Conservation (phyloP, 2,797 vertebrate species). For the Hozukius guyotensis region DNA sequence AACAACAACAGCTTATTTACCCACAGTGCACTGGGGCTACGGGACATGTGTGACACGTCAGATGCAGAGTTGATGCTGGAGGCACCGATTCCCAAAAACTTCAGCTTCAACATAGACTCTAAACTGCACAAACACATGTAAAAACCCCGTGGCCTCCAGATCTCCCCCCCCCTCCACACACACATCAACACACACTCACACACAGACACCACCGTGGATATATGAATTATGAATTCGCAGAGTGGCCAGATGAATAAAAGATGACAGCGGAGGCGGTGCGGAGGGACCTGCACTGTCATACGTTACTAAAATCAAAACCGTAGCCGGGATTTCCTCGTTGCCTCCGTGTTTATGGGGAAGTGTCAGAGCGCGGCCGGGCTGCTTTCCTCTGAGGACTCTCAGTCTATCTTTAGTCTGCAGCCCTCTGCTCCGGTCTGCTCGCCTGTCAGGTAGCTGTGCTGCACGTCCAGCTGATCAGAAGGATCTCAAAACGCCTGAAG, state of each 20-base stretch:
- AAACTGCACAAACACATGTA: neutral
- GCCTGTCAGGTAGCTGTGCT: slow-evolving; percentile 47
- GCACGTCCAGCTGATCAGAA: slow-evolving; percentile 31
- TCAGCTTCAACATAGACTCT: neutral
- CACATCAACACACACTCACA: slow-evolving; percentile 6
- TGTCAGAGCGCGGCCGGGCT: slow-evolving; percentile 43
- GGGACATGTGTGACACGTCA: slow-evolving; percentile 4
- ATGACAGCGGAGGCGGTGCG: slow-evolving; percentile 44
- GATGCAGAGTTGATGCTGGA: neutral
- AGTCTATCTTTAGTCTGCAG: slow-evolving; percentile 45
- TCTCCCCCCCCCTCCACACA: neutral
- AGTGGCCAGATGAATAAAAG: slow-evolving; percentile 67
- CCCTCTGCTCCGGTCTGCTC: slow-evolving; percentile 33
- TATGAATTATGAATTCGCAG: slow-evolving; percentile 60
- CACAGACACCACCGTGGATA: slow-evolving; percentile 8
- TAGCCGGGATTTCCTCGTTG: slow-evolving; percentile 49
- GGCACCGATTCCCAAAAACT: neutral
- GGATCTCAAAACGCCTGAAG: slow-evolving; percentile 16
- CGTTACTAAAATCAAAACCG: slow-evolving; percentile 56
- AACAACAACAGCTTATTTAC: neutral
- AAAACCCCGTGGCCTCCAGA: neutral
- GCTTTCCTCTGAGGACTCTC: slow-evolving; percentile 23
- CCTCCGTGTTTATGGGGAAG: slow-evolving; percentile 33
- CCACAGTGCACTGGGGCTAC: slow-evolving; percentile 14
- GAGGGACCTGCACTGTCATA: slow-evolving; percentile 53